Evolutionary conservation across 2,888 invertebrate species (phyloP).

Genomic region (Thyatira batis): DNA sequence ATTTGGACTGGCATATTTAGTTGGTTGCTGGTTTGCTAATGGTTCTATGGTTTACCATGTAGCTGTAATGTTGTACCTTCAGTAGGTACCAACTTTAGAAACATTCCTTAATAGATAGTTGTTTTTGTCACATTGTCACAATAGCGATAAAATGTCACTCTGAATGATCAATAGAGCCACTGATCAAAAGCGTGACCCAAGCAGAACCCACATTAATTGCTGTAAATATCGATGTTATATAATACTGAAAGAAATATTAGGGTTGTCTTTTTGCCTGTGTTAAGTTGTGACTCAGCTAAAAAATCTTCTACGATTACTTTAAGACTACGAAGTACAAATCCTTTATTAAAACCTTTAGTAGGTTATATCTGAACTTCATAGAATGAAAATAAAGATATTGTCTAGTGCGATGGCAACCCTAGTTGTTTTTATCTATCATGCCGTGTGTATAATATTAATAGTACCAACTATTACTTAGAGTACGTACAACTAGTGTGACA

Average conservation of each 20-base stretch:
- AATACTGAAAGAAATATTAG: not conserved
- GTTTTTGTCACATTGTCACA: not conserved
- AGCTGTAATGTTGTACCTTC: too few relatives aligned
- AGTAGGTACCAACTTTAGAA: too few relatives aligned
- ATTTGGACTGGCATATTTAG: not conserved
- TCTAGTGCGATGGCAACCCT: not conserved
- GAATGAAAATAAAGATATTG: too few relatives aligned
- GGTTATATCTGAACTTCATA: too few relatives aligned
- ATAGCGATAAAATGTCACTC: not conserved
- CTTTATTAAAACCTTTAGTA: too few relatives aligned
- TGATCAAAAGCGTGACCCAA: not conserved
- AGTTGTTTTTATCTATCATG: not conserved
- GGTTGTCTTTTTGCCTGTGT: not conserved
- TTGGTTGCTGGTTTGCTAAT: not conserved
- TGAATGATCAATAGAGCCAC: not conserved
- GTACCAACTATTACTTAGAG: constrained; percentile 25
- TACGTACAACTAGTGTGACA: constrained; percentile 37
- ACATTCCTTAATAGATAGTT: not conserved
- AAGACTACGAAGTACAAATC: too few relatives aligned
- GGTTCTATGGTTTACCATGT: too few relatives aligned
- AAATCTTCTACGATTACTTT: too few relatives aligned
- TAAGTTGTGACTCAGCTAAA: too few relatives aligned
- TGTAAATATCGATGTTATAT: not conserved
- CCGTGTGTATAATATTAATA: constrained; percentile 5
- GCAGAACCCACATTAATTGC: not conserved